Evolutionary conservation across 2,113 vertebrate genomes (phyloP).

Genomic region (Leucoraja erinaceus): DNA sequence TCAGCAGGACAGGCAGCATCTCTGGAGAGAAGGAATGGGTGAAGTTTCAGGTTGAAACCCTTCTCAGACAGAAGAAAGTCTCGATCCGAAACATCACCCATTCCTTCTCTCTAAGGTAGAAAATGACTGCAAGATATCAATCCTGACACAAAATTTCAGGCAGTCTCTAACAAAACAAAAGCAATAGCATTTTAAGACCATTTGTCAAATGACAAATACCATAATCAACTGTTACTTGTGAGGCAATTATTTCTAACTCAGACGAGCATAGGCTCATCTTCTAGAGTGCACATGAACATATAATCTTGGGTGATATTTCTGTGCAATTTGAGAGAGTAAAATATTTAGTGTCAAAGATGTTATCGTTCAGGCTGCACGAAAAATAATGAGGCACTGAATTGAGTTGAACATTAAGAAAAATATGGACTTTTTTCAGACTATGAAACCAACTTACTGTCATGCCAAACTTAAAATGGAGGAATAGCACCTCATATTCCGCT

Average conservation of each 20-base stretch:
- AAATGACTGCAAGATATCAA: too few species aligned
- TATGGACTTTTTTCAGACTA: background rate
- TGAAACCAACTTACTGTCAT: background rate
- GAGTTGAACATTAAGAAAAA: background rate
- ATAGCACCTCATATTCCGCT: too few species aligned
- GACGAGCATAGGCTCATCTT: background rate
- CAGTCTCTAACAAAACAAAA: background rate
- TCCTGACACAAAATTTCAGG: background rate
- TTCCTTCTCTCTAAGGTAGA: too few species aligned
- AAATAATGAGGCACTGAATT: background rate
- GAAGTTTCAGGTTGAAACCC: too few species aligned
- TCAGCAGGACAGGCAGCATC: too few species aligned
- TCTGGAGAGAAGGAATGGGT: too few species aligned
- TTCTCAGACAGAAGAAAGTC: too few species aligned
- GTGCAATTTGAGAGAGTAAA: background rate
- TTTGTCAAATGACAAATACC: background rate
- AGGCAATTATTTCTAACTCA: background rate
- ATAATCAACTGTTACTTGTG: background rate
- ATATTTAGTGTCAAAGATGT: background rate
- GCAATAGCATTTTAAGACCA: background rate
- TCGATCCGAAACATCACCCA: too few species aligned
- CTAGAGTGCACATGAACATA: background rate
- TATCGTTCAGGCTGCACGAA: background rate
- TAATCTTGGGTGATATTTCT: background rate
- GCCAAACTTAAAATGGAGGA: too few species aligned